Conservation (phyloP, 2,888 invertebrate species). For the Tuberolachnus salignus region DNA sequence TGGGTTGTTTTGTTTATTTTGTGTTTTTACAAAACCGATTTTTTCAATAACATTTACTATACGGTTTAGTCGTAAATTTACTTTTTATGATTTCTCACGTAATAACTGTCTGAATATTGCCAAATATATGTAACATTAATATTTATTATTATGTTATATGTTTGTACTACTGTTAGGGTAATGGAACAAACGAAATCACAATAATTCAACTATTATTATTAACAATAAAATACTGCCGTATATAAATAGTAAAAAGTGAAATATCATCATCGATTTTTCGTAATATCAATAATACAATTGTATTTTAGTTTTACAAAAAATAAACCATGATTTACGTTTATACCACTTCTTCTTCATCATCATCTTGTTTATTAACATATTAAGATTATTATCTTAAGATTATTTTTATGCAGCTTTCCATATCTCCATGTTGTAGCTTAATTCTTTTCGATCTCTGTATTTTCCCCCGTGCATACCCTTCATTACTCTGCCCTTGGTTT, state of each 20-base stretch:
- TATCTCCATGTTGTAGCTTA: too few relatives aligned
- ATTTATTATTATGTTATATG: constrained; percentile 4
- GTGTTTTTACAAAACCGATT: constrained; percentile 2
- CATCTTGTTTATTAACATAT: too few relatives aligned
- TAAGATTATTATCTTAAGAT: too few relatives aligned
- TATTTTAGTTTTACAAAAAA: background rate
- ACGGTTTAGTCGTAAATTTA: constrained; percentile 16
- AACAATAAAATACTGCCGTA: constrained; percentile 1
- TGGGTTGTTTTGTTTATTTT: background rate
- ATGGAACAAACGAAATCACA: constrained; percentile 19
- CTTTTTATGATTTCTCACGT: constrained; percentile 37
- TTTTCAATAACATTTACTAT: constrained; percentile 13
- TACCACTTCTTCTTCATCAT: too few relatives aligned
- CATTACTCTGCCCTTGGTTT: too few relatives aligned
- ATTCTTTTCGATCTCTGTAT: too few relatives aligned
- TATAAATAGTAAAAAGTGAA: background rate
- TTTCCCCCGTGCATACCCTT: too few relatives aligned
- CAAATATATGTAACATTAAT: constrained; percentile 20
- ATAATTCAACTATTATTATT: constrained; percentile 6
- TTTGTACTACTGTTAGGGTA: background rate
- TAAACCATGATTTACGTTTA: background rate
- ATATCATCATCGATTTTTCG: too few relatives aligned
- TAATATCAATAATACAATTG: background rate
- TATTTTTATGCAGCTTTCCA: too few relatives aligned
- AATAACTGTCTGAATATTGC: constrained; percentile 31